A percentile compares a stretch with the other conserved stretches of the same genome.
Conservation (phyloP, 2,113 vertebrate species). For the Chaenocephalus aceratus region DNA sequence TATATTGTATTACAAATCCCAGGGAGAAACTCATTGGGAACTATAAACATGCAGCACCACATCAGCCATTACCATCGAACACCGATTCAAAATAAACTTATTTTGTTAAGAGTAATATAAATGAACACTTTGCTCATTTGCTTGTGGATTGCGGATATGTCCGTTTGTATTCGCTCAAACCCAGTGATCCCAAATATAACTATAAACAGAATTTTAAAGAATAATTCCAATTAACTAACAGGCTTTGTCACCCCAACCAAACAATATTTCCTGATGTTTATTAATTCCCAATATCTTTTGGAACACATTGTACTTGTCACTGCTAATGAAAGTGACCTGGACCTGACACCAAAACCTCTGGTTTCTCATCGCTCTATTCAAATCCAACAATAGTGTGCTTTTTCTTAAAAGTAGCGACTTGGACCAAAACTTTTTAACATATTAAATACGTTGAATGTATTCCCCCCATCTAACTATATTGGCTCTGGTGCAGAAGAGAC, state of each 20-base stretch:
- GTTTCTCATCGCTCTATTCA: not conserved
- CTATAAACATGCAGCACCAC: slow-evolving; percentile 8
- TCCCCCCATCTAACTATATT: not conserved
- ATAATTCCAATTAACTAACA: slow-evolving; percentile 10
- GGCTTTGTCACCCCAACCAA: not conserved
- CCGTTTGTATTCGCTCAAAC: not conserved
- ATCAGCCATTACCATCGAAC: not conserved
- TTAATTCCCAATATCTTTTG: slow-evolving; percentile 25
- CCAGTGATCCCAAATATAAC: not conserved
- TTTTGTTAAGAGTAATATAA: not conserved
- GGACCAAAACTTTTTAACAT: not conserved
- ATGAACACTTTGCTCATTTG: not conserved
- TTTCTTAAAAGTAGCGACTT: not conserved
- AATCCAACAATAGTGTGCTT: not conserved
- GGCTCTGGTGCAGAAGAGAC: slow-evolving; percentile 9
- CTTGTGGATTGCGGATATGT: not conserved
- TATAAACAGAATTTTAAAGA: slow-evolving; percentile 1
- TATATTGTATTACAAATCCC: not conserved
- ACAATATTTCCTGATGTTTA: not conserved
- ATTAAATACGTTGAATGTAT: not conserved
- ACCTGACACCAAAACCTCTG: slow-evolving; percentile 16
- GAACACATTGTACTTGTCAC: slow-evolving; percentile 29
- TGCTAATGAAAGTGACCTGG: slow-evolving; percentile 44
- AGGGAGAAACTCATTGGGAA: not conserved
- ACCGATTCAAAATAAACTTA: not conserved